Percentiles rank a stretch among this genome's conserved stretches.
Evolutionary conservation across 2,888 invertebrate species (phyloP).

Genomic region (Argyra leucocephala): DNA sequence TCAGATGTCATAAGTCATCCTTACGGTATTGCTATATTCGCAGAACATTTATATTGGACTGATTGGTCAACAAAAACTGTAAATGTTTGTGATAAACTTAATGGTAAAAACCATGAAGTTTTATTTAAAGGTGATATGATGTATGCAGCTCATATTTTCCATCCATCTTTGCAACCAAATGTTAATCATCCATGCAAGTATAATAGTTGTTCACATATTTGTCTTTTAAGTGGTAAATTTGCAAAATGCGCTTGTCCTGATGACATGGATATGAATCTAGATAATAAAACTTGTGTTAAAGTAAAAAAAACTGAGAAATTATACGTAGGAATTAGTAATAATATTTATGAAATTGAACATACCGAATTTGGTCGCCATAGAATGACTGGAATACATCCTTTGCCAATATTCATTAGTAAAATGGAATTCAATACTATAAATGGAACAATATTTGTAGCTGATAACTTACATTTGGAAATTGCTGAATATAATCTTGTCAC

Average conservation of each 20-base stretch:
- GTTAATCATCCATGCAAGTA: conserved; percentile 53
- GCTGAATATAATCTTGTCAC: conserved; percentile 38
- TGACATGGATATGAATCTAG: conserved; percentile 51
- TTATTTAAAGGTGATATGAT: conserved; percentile 46
- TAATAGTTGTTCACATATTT: conserved; percentile 64
- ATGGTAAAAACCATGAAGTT: conserved; percentile 53
- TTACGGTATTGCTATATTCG: conserved; percentile 75
- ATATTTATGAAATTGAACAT: conserved; percentile 55
- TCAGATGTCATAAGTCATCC: conserved; percentile 65
- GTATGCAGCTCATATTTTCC: conserved; percentile 61
- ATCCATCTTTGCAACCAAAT: conserved; percentile 54
- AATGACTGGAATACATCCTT: conserved; percentile 44
- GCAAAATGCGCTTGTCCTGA: conserved; percentile 69
- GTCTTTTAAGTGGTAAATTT: conserved; percentile 54
- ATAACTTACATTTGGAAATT: conserved; percentile 45
- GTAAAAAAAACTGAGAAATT: conserved; percentile 37
- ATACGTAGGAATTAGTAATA: conserved; percentile 48
- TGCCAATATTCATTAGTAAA: conserved; percentile 51
- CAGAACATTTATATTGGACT: conserved; percentile 81
- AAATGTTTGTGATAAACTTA: conserved; percentile 67
- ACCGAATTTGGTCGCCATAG: conserved; percentile 58
- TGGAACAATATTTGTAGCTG: conserved; percentile 47
- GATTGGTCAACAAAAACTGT: conserved; percentile 73
- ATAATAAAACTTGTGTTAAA: conserved; percentile 52
- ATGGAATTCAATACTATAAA: conserved; percentile 56